Conservation (phyloP, 2,113 vertebrate species). For the Ochotona curzoniae region DNA sequence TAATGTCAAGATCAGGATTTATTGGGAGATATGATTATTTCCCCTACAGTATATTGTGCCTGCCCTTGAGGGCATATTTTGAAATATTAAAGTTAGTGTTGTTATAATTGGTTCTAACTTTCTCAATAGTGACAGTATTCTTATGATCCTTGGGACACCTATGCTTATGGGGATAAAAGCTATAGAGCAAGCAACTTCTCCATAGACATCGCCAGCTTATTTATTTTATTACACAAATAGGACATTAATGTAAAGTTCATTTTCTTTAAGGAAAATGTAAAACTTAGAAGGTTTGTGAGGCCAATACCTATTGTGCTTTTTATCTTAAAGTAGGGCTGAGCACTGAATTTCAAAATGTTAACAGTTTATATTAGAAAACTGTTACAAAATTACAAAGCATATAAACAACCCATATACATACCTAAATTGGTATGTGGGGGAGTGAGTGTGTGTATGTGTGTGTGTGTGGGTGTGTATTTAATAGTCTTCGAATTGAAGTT, state of each 20-base stretch:
- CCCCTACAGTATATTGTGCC: constrained; percentile 63
- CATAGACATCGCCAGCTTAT: constrained; percentile 44
- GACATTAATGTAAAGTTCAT: constrained; percentile 68
- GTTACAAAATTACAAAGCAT: constrained; percentile 50
- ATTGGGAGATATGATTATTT: constrained; percentile 42
- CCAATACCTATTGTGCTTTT: constrained; percentile 47
- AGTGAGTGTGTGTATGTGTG: not conserved
- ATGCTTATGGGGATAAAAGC: constrained; percentile 47
- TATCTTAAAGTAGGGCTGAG: constrained; percentile 40
- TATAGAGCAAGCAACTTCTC: constrained; percentile 43
- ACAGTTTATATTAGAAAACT: constrained; percentile 67
- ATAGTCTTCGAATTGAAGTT: constrained; percentile 58
- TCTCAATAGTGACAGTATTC: constrained; percentile 57
- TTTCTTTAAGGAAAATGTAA: constrained; percentile 65
- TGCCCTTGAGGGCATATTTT: constrained; percentile 70
- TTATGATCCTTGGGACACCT: constrained; percentile 40
- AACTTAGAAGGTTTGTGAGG: constrained; percentile 52
- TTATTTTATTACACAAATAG: constrained; percentile 51
- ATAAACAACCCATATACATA: constrained; percentile 59
- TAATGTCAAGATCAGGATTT: constrained; percentile 36
- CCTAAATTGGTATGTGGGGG: constrained; percentile 32
- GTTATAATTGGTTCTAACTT: constrained; percentile 52
- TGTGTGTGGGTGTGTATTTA: not conserved
- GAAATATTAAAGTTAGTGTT: constrained; percentile 58
- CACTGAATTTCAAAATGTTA: constrained; percentile 62